These are phyloP conservation scores for Lycorma delicatula DNA, from an alignment of 1,140 invertebrate genomes.

Conservation along the genomic window DNA sequence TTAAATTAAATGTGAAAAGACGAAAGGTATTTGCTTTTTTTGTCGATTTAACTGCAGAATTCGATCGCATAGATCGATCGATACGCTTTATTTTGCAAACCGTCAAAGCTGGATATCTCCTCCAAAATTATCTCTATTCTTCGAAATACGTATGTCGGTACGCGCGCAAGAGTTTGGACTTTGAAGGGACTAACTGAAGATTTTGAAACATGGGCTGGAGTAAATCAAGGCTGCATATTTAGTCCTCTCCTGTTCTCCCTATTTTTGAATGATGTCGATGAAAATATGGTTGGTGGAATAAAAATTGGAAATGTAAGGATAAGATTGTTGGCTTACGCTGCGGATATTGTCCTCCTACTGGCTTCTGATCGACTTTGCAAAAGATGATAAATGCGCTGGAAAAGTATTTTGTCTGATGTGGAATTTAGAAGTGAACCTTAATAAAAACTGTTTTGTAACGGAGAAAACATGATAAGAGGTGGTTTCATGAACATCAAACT, in stretches of 20 bases:
- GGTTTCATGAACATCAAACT: conserved; percentile 29
- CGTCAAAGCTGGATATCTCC: background rate
- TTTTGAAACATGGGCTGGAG: background rate
- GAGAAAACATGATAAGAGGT: conserved; percentile 36
- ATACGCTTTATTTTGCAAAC: background rate
- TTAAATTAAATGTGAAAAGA: no score
- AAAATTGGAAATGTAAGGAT: background rate
- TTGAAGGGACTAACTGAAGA: background rate
- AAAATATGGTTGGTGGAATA: background rate
- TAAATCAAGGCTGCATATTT: background rate
- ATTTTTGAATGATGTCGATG: background rate
- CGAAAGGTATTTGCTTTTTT: no score
- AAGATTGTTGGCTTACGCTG: background rate
- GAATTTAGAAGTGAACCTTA: no score
- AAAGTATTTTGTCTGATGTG: background rate
- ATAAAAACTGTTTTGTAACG: conserved; percentile 30
- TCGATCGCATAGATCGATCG: background rate
- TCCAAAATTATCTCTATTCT: background rate
- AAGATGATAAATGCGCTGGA: background rate
- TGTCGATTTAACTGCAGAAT: background rate
- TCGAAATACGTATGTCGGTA: background rate
- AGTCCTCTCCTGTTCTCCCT: background rate
- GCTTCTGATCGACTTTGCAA: background rate
- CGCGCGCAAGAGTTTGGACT: background rate
- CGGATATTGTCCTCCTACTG: background rate